These are phyloP conservation scores for Peromyscus aztecus DNA, from an alignment of 2,797 vertebrate genomes.

Conservation along the genomic window DNA sequence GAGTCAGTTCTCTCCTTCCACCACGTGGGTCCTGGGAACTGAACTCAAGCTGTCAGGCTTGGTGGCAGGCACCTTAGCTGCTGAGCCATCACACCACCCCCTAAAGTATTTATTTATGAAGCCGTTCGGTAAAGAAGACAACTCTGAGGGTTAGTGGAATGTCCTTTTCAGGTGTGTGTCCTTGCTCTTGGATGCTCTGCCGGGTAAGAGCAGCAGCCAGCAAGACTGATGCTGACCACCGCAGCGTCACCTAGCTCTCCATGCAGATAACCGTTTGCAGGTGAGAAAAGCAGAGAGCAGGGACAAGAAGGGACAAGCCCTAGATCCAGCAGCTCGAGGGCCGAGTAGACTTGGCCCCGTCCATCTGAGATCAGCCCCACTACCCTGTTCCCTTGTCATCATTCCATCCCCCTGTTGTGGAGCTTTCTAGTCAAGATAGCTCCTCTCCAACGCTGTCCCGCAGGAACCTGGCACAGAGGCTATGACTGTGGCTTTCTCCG, in stretches of 20 bases:
- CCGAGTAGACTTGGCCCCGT: too few species aligned
- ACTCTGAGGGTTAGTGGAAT: not conserved
- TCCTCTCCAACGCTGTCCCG: not conserved
- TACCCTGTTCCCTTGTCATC: too few species aligned
- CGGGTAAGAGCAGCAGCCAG: not conserved
- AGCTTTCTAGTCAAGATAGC: not conserved
- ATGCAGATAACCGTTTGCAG: not conserved
- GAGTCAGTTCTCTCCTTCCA: not conserved
- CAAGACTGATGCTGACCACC: too few species aligned
- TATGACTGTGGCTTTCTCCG: slow-evolving; percentile 12
- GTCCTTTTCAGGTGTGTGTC: not conserved
- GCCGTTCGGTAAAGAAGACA: not conserved
- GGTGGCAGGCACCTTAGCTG: not conserved
- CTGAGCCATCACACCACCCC: not conserved
- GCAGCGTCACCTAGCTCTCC: fast-evolving
- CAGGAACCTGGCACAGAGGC: not conserved
- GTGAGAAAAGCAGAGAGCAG: not conserved
- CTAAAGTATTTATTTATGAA: not conserved
- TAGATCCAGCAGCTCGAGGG: fast-evolving
- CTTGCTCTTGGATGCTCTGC: fast-evolving
- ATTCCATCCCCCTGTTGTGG: not conserved
- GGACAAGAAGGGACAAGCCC: not conserved
- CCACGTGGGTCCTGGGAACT: not conserved
- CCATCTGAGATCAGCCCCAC: fast-evolving
- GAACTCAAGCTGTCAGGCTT: not conserved